These are phyloP conservation scores for Lordiphosa collinella DNA, from an alignment of 1,140 invertebrate genomes.

Conservation along the genomic window DNA sequence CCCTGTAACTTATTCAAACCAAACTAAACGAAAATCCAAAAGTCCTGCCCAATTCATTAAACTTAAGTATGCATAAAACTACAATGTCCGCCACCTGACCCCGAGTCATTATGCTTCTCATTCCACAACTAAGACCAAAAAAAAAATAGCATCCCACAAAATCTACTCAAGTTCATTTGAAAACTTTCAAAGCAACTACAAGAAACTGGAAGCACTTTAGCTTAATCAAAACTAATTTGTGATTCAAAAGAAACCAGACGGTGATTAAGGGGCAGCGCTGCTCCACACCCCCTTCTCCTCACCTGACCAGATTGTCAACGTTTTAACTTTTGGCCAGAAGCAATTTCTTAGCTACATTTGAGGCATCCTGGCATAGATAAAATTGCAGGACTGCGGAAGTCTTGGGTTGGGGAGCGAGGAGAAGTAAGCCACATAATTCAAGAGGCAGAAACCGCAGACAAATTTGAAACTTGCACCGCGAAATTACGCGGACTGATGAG, in stretches of 20 bases:
- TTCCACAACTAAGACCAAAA: too few relatives aligned
- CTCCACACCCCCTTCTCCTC: neutral
- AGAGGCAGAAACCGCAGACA: conserved; percentile 40
- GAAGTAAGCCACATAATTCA: conserved; percentile 32
- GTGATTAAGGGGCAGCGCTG: conserved; percentile 10
- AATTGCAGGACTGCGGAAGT: neutral
- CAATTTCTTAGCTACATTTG: conserved; percentile 19
- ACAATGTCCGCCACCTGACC: conserved; percentile 11
- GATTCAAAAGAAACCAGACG: conserved; percentile 18
- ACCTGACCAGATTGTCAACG: conserved; percentile 55
- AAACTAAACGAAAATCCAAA: neutral
- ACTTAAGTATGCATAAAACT: conserved; percentile 7
- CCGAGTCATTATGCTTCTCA: conserved; percentile 5
- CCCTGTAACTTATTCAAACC: neutral
- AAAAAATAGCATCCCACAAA: neutral
- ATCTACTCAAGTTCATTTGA: conserved; percentile 29
- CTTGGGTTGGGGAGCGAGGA: neutral
- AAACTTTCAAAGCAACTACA: conserved; percentile 35
- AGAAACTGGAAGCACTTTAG: conserved; percentile 34
- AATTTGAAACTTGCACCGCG: conserved; percentile 61
- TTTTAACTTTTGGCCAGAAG: conserved; percentile 35
- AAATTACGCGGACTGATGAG: conserved; percentile 63
- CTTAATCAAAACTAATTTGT: conserved; percentile 59
- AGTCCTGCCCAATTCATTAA: conserved; percentile 1
- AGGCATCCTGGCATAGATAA: conserved; percentile 5